phyloP scores from a whole-genome alignment of 2,113 vertebrate species.

The Pristiophorus japonicus region DNA sequence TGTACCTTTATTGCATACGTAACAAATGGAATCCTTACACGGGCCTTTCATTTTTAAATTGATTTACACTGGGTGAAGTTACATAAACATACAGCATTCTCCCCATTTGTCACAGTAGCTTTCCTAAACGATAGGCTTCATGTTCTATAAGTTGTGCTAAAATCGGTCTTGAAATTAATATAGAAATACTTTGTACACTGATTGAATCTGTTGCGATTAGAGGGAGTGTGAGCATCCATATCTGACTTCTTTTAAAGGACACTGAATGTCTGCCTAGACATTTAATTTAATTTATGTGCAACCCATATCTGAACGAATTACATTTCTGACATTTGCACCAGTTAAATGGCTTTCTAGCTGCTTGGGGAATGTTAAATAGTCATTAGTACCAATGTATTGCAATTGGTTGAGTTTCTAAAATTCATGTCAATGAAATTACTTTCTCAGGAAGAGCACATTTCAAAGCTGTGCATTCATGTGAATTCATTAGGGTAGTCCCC shows the following conservation, averaged over 20 bases:
- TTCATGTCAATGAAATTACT: constrained; percentile 11
- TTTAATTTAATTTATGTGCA: not conserved
- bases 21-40: constrained; percentile 14
- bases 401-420: not conserved
- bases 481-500: too few species aligned
- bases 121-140: not conserved
- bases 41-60: not conserved
- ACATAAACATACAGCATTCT: not conserved
- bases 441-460: not conserved
- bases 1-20: too few species aligned
- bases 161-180: not conserved
- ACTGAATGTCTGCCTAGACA: not conserved
- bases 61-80: not conserved
- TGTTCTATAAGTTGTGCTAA: not conserved
- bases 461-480: too few species aligned
- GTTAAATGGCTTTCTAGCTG: not conserved
- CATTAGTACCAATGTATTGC: not conserved
- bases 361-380: not conserved
- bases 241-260: not conserved
- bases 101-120: not conserved
- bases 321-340: constrained; percentile 6
- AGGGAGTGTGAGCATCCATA: not conserved
- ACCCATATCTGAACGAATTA: not conserved
- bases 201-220: too few species aligned
- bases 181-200: not conserved